Percentiles rank a stretch among this genome's conserved stretches.
These are phyloP conservation scores for Idaea biselata DNA, from an alignment of 2,888 invertebrate species.

Conservation along the genomic window DNA sequence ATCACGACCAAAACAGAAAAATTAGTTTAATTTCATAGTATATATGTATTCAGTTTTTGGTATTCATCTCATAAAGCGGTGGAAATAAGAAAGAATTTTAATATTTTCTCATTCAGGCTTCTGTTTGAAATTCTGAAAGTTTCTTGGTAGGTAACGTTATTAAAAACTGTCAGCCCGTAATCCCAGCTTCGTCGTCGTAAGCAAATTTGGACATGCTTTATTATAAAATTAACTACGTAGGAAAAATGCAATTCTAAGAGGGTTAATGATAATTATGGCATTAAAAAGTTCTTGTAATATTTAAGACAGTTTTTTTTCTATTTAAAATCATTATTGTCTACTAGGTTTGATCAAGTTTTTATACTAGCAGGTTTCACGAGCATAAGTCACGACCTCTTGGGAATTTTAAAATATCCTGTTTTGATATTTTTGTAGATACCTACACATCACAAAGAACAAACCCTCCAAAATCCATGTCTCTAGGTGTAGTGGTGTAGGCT, in stretches of 20 bases:
- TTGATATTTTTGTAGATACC: too few relatives aligned
- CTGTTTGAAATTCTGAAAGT: neutral
- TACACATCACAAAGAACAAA: too few relatives aligned
- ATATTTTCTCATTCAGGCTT: neutral
- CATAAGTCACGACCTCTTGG: too few relatives aligned
- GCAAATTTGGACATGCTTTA: neutral
- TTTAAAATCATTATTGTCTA: too few relatives aligned
- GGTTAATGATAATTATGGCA: neutral
- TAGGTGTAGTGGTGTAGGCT: too few relatives aligned
- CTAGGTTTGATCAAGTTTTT: too few relatives aligned
- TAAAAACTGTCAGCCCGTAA: neutral
- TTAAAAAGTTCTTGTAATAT: too few relatives aligned
- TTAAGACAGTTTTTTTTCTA: too few relatives aligned
- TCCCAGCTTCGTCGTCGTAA: neutral
- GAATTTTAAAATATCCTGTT: too few relatives aligned
- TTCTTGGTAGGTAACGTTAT: neutral
- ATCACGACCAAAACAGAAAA: too few relatives aligned
- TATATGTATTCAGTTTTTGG: neutral
- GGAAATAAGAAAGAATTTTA: neutral
- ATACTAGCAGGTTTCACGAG: too few relatives aligned
- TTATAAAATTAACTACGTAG: neutral
- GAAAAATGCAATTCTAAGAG: neutral
- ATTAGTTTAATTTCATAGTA: neutral
- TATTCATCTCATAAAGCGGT: neutral
- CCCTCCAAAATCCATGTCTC: too few relatives aligned